Percentiles rank a stretch among this genome's conserved stretches.
phyloP scores from a whole-genome alignment of 2,797 vertebrate species.

The Acrossocheilus wenchowensis region DNA sequence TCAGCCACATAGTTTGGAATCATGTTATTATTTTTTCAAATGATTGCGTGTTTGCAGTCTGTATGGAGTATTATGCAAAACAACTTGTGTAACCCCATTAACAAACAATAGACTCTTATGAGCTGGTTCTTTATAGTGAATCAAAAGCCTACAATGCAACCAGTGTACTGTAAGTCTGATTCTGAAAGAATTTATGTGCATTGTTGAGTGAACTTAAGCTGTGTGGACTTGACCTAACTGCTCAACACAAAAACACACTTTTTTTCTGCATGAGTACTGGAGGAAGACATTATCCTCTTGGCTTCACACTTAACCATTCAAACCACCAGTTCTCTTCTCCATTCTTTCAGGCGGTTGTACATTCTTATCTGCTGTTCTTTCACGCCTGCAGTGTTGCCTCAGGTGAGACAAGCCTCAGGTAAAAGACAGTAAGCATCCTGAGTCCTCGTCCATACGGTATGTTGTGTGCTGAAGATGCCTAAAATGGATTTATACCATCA shows the following conservation, averaged over 20 bases:
- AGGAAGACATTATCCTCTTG: background rate
- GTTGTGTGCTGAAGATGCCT: background rate
- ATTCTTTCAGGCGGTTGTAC: conserved; percentile 5
- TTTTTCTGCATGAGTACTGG: background rate
- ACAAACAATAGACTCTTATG: background rate
- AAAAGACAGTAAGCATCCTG: background rate
- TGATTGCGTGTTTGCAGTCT: background rate
- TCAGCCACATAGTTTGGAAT: background rate
- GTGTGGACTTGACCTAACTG: background rate
- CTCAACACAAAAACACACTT: background rate
- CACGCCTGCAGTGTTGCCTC: conserved; percentile 40
- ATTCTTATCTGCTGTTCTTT: conserved; percentile 1
- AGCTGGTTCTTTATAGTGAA: background rate
- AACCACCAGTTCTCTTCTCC: background rate
- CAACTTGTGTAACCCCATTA: conserved; percentile 1
- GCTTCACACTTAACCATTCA: background rate
- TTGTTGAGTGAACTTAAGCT: conserved; percentile 18
- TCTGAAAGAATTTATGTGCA: background rate
- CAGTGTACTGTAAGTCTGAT: background rate
- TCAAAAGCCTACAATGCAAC: conserved; percentile 2
- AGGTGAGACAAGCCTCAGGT: conserved; percentile 18
- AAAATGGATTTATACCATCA: background rate
- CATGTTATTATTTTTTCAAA: conserved; percentile 1
- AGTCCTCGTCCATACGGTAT: background rate
- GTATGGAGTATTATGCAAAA: background rate